These are phyloP conservation scores for Scomberomorus guttatus DNA, from an alignment of 2,797 vertebrate species.

Conservation along the genomic window DNA sequence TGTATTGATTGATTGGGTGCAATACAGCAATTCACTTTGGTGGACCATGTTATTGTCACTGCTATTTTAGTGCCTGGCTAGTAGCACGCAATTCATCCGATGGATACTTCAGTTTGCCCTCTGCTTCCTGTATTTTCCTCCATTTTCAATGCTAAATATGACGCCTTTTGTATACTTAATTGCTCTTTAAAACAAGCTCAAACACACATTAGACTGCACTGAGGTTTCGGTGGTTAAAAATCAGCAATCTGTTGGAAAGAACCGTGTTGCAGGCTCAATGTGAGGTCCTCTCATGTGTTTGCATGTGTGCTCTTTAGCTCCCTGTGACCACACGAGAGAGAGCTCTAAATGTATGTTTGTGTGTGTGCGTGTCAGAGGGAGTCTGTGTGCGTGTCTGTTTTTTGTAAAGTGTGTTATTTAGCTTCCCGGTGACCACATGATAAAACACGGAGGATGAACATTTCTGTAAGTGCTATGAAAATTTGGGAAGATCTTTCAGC, in stretches of 20 bases:
- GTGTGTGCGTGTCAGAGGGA: slow-evolving; percentile 43
- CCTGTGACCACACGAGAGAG: slow-evolving; percentile 62
- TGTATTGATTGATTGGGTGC: neutral
- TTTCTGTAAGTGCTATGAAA: slow-evolving; percentile 21
- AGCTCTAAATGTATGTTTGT: slow-evolving; percentile 52
- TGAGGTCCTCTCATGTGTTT: slow-evolving; percentile 79
- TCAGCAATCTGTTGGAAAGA: slow-evolving; percentile 74
- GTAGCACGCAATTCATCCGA: slow-evolving; percentile 43
- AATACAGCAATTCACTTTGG: slow-evolving; percentile 18
- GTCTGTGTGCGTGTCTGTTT: slow-evolving; percentile 53
- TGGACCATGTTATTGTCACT: slow-evolving; percentile 6
- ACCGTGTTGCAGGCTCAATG: slow-evolving; percentile 71
- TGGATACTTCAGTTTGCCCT: slow-evolving; percentile 46
- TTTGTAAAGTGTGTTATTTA: slow-evolving; percentile 65
- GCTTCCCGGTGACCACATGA: slow-evolving; percentile 57
- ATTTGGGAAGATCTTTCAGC: slow-evolving; percentile 23
- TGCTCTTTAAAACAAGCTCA: slow-evolving; percentile 82
- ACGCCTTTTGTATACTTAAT: slow-evolving; percentile 72
- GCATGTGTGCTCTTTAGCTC: slow-evolving; percentile 63
- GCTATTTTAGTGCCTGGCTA: slow-evolving; percentile 3
- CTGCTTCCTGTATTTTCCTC: slow-evolving; percentile 48
- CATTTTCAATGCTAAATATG: slow-evolving; percentile 62
- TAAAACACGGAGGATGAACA: slow-evolving; percentile 60
- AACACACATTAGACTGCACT: slow-evolving; percentile 75
- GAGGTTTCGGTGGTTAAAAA: slow-evolving; percentile 79